These are phyloP conservation scores for Plebejus anna DNA, from an alignment of 2,888 invertebrate genomes.

Conservation along the genomic window DNA sequence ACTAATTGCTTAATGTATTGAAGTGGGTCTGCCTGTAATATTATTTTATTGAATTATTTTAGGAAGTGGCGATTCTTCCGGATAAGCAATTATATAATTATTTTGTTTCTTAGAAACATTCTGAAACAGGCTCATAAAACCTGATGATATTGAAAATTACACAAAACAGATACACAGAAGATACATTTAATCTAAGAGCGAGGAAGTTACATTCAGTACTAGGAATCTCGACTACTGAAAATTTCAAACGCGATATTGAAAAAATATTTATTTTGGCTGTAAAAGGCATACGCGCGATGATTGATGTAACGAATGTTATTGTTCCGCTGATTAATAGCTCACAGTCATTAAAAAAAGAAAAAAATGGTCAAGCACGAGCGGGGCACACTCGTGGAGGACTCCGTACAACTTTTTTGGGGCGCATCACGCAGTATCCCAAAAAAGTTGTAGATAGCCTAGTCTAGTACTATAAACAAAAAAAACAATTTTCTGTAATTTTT, in stretches of 20 bases:
- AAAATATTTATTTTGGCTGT: slow-evolving; percentile 33
- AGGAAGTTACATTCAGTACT: not conserved
- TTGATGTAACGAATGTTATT: slow-evolving; percentile 33
- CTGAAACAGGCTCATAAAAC: too few relatives aligned
- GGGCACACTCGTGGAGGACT: not conserved
- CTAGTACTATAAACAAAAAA: too few relatives aligned
- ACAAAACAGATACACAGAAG: not conserved
- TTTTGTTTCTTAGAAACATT: not conserved
- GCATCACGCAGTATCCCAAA: too few relatives aligned
- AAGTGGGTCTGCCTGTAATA: too few relatives aligned
- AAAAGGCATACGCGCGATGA: slow-evolving; percentile 36
- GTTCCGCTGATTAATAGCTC: slow-evolving; percentile 49
- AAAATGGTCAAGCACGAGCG: not conserved
- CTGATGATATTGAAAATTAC: not conserved
- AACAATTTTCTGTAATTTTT: too few relatives aligned
- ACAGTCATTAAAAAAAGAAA: slow-evolving; percentile 32
- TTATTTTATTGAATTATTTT: too few relatives aligned
- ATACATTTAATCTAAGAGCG: not conserved
- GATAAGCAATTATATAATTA: too few relatives aligned
- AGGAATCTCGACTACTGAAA: not conserved
- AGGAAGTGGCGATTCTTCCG: too few relatives aligned
- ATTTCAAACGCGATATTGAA: not conserved
- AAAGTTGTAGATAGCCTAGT: too few relatives aligned
- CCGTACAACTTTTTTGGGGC: not conserved
- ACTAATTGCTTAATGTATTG: too few relatives aligned